Evolutionary conservation across 1,140 invertebrate species (phyloP).

Genomic region (Drosophila seguyi): DNA sequence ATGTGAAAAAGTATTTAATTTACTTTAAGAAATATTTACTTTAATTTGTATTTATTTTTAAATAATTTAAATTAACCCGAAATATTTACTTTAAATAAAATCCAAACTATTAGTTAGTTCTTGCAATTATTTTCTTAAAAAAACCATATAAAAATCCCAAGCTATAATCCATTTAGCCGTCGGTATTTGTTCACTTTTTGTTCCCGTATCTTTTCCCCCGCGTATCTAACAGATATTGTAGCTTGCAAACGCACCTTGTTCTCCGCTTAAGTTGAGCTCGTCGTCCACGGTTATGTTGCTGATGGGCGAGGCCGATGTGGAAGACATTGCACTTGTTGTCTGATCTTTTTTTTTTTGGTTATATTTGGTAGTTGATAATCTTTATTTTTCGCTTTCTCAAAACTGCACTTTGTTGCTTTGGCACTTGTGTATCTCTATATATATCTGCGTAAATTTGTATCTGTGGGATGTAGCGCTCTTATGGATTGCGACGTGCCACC

Average conservation of each 20-base stretch:
- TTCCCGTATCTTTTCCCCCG: neutral
- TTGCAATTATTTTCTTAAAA: too few species aligned
- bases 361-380: conserved; percentile 16
- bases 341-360: conserved; percentile 45
- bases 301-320: conserved; percentile 82
- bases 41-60: neutral
- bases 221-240: conserved; percentile 4
- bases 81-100: neutral
- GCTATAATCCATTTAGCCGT: conserved; percentile 53
- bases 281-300: conserved; percentile 85
- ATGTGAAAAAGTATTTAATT: neutral
- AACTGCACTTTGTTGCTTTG: conserved; percentile 33
- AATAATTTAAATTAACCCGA: neutral
- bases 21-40: neutral
- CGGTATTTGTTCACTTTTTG: conserved; percentile 38
- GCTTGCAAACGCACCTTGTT: conserved; percentile 71
- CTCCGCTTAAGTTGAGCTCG: conserved; percentile 81
- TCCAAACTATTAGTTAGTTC: too few species aligned
- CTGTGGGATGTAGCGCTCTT: conserved; percentile 41
- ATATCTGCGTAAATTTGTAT: conserved; percentile 21
- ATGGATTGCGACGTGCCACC: conserved; percentile 67
- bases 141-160: neutral
- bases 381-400: neutral
- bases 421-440: conserved; percentile 14
- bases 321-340: conserved; percentile 77